Evolutionary conservation across 1,140 invertebrate genomes (phyloP), one percentile per base, ranked within the genome.

Genomic region (Diprion similis): DNA sequence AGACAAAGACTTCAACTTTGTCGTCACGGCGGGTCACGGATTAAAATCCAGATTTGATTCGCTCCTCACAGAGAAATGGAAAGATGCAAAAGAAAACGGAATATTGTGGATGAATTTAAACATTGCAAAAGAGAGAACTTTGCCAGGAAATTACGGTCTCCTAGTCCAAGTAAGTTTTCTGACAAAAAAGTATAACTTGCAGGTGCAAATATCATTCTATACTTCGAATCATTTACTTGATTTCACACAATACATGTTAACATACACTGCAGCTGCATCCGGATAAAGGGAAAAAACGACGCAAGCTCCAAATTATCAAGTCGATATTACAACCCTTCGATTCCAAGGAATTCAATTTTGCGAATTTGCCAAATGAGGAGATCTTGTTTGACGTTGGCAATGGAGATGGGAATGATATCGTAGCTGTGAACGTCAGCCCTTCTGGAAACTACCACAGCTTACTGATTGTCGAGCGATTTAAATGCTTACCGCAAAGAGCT

Each of bases 361-460:
- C 88, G 3, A 92, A 92, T 86, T 85, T 92, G 70, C 81, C 86
- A 18, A 37, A 84, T 17, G 78, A 89, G 76, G 94, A 95, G 86
- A 87, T 92, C 70, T 79, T 93, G 59, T 89, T 91, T 75, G 75
- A 89, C 46, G 75, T 88, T 71, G 78, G 79, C 69, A 77, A 82
- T 74, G 75, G 76, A 46, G 74, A 79, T 71, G 76, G 79, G 67
- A 81, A 85, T 73, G 83, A 91, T 76, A 75, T 80, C 66, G 76
- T 90, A 84, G 71, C 92, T 37, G 89, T 93, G 46, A 95, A 95
- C 89, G 89, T 91, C 4, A 94, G 93, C 81, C 94, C 94, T 2
- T 86, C 95, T 77, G 91, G 92, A 76, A 89, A 85, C 74, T 90
- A 91, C 59, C 92, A 95, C 84, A 90, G 89, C 75, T 87, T 95